Conservation (phyloP, 1,140 invertebrate species). For the Macrocentrus cingulum region DNA sequence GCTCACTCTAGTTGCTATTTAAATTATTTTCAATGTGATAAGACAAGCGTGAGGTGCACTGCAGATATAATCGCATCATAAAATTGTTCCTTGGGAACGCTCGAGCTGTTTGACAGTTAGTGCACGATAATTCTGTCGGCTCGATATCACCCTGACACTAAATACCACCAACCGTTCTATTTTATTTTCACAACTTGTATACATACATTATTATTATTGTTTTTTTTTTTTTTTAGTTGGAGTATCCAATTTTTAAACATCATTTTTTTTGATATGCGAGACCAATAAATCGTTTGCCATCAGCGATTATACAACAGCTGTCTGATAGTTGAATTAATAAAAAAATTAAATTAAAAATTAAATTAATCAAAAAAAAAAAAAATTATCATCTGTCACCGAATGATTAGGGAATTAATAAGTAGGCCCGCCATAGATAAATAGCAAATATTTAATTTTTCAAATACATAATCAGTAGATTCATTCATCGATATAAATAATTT, state of each 20-base stretch:
- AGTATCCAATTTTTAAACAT: not conserved
- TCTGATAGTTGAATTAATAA: too few relatives aligned
- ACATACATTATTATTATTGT: slow-evolving; percentile 3
- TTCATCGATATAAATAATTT: too few relatives aligned
- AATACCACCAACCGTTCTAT: slow-evolving; percentile 5
- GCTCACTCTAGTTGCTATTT: slow-evolving; percentile 8
- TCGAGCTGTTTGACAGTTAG: slow-evolving; percentile 1
- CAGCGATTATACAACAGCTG: too few relatives aligned
- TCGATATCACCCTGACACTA: slow-evolving; percentile 23
- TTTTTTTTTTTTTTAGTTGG: not conserved
- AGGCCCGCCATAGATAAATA: too few relatives aligned
- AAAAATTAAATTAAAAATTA: too few relatives aligned
- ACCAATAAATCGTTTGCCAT: too few relatives aligned
- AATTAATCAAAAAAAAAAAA: too few relatives aligned
- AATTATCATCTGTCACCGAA: too few relatives aligned
- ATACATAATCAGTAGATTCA: too few relatives aligned
- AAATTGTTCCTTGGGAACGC: not conserved
- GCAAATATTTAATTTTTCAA: too few relatives aligned
- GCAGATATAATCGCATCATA: slow-evolving; percentile 7
- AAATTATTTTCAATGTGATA: slow-evolving; percentile 7
- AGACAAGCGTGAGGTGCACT: slow-evolving; percentile 1
- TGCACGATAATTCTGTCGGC: slow-evolving; percentile 20
- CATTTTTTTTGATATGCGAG: too few relatives aligned
- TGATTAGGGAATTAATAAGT: too few relatives aligned
- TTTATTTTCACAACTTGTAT: not conserved